phyloP scores from a whole-genome alignment of 2,113 vertebrate species.

The Myiopsitta monachus region DNA sequence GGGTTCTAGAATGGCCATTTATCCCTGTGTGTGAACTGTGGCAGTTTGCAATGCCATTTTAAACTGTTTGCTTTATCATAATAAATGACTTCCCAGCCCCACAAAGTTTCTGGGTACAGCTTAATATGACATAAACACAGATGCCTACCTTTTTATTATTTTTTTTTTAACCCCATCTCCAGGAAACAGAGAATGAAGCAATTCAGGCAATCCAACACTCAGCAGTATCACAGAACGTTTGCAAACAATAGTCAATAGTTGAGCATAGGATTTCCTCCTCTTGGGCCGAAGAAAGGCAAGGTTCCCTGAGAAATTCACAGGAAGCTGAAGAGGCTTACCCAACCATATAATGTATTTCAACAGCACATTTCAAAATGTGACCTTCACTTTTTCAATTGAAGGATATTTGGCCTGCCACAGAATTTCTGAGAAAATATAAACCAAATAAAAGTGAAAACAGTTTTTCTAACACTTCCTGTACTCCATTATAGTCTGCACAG shows the following conservation, averaged over 20 bases:
- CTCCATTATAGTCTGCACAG: background rate
- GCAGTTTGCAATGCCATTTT: background rate
- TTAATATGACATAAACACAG: background rate
- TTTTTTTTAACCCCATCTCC: background rate
- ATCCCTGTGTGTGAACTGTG: background rate
- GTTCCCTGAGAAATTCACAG: background rate
- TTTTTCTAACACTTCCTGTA: background rate
- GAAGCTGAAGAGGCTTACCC: background rate
- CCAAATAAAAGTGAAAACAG: background rate
- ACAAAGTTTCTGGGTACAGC: background rate
- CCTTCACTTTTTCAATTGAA: background rate
- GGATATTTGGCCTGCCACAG: background rate
- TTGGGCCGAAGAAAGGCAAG: background rate
- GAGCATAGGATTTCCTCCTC: background rate
- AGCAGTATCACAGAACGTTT: background rate
- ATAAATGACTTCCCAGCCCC: background rate
- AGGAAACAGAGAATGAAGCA: background rate
- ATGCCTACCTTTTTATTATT: background rate
- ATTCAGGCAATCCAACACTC: fast-evolving
- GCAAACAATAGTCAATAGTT: background rate
- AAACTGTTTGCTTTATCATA: background rate
- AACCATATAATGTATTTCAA: background rate
- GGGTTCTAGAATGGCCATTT: background rate
- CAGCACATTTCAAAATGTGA: background rate
- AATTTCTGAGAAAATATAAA: background rate